Evolutionary conservation across 1,140 invertebrate genomes (phyloP), one percentile per base, ranked within the genome.

Genomic region (Dendrolimus punctatus): DNA sequence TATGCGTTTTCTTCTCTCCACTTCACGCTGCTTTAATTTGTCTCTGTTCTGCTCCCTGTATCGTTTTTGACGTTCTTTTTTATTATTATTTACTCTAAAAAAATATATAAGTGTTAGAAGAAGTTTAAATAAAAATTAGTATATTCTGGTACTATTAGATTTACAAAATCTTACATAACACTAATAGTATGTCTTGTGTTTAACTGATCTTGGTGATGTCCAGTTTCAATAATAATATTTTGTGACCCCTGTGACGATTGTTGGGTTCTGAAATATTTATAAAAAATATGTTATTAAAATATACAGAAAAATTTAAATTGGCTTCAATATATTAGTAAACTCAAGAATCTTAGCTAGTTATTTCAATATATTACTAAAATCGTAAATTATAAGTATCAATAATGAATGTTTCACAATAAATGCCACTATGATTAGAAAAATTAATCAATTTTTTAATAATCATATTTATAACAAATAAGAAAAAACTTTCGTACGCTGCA

Each of bases 11-110:
- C 63, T 62, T 57, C 58, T 65, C 52, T 66, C 64, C 42, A 58
- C 55, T 58, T 66, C 58, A 51, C 60, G 60, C 9, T 58, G 53
- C 40, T 63, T 63, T 51, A 66, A 52, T 58, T 64, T 68, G 6
- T 59, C 58, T 60, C 60, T 65, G 52, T 63, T 69, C 60, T 56
- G 58, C 55, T 64, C 60, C 38, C 60, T 63, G 57, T 66, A 60
- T 61, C 55, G 46, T 56, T 58, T 46, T 55, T 65, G 60, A 57
- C 58, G 56, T 59, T 53, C 50, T 51, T 45, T 62, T 61, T 60
- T 60, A 57, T 53, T 59, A 59, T 61, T 53, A 53, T 60, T 53
- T 53, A 47, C 48, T 61, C 59, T 61, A 47, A 61, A 61, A 61
- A 61, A 47, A 57, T 44, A 59, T 49, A 51, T 9, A 46, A 46